A percentile compares a stretch with the other conserved stretches of the same genome.
Conservation (phyloP, 1,140 invertebrate species). For the Brachionus asplanchnoidis region DNA sequence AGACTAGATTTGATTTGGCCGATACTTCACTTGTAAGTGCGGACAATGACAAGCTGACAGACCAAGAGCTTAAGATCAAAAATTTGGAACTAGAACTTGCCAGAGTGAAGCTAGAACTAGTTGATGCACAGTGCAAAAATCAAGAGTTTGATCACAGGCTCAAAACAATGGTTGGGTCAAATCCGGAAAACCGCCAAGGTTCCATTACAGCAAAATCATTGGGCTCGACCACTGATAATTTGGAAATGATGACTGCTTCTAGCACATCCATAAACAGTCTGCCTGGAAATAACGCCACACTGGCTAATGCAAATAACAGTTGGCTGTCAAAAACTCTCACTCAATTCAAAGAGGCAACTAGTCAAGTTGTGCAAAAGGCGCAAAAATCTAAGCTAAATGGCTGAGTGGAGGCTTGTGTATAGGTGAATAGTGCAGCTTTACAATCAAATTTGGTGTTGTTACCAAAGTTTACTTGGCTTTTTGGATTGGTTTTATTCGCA, state of each 20-base stretch:
- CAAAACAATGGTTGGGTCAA: neutral
- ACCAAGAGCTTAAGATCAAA: slow-evolving; percentile 14
- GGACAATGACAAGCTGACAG: neutral
- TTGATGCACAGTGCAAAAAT: slow-evolving; percentile 31
- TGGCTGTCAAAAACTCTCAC: slow-evolving; percentile 38
- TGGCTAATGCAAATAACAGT: neutral
- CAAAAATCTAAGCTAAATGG: slow-evolving; percentile 3
- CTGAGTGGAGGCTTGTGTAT: neutral
- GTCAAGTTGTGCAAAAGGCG: slow-evolving; percentile 37
- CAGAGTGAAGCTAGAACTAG: slow-evolving; percentile 11
- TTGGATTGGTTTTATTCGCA: neutral
- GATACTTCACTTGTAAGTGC: neutral
- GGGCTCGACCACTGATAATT: neutral
- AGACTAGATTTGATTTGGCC: neutral
- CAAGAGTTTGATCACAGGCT: slow-evolving; percentile 36
- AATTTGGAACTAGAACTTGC: slow-evolving; percentile 39
- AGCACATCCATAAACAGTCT: slow-evolving; percentile 8
- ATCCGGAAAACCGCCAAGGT: neutral
- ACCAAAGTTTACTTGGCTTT: neutral
- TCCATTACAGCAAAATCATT: neutral
- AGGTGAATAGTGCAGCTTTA: neutral
- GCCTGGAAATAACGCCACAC: neutral
- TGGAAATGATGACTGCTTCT: neutral
- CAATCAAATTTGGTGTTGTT: neutral
- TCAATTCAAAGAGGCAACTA: slow-evolving; percentile 34